phyloP scores from a whole-genome alignment of 2,888 invertebrate genomes.

The Buathra laborator region DNA sequence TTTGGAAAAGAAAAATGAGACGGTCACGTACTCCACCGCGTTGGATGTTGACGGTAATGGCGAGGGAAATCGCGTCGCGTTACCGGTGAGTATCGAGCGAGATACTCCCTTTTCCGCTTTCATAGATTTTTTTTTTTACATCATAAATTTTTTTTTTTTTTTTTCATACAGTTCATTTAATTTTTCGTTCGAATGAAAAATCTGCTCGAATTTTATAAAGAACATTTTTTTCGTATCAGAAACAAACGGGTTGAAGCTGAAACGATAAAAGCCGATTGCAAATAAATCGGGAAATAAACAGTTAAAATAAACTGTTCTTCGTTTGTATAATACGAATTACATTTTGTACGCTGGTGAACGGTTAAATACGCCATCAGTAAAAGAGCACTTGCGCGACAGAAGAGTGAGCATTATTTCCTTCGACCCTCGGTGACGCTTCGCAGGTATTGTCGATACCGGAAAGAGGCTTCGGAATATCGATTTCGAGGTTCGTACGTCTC shows the following conservation, averaged over 20 bases:
- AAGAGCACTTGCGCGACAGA: neutral
- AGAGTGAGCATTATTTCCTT: constrained; percentile 36
- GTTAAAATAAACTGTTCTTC: constrained; percentile 1
- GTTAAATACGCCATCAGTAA: neutral
- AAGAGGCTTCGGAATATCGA: constrained; percentile 63
- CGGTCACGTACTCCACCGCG: constrained; percentile 64
- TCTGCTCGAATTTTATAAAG: neutral
- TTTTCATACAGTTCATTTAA: neutral
- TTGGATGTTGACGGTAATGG: constrained; percentile 68
- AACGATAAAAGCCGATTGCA: neutral
- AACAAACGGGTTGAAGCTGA: neutral
- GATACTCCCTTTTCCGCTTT: constrained; percentile 24
- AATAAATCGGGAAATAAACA: neutral
- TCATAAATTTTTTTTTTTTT: constrained; percentile 13
- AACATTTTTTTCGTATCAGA: neutral
- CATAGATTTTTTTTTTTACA: neutral
- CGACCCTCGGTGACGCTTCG: neutral
- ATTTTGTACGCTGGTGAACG: neutral
- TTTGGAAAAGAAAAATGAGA: constrained; percentile 58
- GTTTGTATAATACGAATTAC: neutral
- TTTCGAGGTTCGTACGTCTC: constrained; percentile 42
- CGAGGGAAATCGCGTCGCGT: constrained; percentile 67
- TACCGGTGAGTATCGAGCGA: constrained; percentile 58
- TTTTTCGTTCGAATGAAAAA: constrained; percentile 11
- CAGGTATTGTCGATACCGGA: constrained; percentile 54